Evolutionary conservation across 2,113 vertebrate genomes (phyloP).

Genomic region (Uria lomvia): DNA sequence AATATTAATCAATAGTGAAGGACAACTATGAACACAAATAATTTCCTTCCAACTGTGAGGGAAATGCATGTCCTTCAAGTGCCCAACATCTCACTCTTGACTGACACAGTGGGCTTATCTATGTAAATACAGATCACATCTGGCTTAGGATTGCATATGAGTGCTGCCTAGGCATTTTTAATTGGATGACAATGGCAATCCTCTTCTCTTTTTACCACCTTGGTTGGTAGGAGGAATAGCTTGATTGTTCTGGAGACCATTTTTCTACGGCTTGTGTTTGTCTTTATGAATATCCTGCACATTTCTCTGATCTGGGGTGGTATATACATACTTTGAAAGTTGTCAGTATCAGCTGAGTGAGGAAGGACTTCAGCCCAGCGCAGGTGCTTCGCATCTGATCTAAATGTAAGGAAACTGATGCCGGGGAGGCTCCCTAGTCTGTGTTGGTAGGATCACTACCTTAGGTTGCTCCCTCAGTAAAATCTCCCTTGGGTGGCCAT

Average conservation of each 20-base stretch:
- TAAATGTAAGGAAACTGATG: background rate
- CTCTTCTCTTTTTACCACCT: background rate
- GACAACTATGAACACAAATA: background rate
- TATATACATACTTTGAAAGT: background rate
- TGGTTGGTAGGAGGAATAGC: background rate
- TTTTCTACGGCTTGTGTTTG: background rate
- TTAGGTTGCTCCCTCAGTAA: background rate
- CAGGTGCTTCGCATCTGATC: fast-evolving
- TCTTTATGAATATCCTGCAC: background rate
- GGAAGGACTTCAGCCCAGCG: background rate
- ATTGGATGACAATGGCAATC: background rate
- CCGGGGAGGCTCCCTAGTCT: fast-evolving
- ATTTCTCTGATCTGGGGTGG: background rate
- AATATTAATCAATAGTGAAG: background rate
- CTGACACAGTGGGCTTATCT: background rate
- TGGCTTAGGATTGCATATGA: background rate
- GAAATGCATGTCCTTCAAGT: background rate
- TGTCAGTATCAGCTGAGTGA: background rate
- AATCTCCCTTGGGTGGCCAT: background rate
- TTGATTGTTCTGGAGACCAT: background rate
- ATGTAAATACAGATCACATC: background rate
- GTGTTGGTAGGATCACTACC: background rate
- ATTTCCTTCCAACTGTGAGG: background rate
- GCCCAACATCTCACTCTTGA: background rate
- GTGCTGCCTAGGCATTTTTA: background rate